These are phyloP conservation scores for Aplocera efformata DNA, from an alignment of 2,888 invertebrate genomes.

Conservation along the genomic window DNA sequence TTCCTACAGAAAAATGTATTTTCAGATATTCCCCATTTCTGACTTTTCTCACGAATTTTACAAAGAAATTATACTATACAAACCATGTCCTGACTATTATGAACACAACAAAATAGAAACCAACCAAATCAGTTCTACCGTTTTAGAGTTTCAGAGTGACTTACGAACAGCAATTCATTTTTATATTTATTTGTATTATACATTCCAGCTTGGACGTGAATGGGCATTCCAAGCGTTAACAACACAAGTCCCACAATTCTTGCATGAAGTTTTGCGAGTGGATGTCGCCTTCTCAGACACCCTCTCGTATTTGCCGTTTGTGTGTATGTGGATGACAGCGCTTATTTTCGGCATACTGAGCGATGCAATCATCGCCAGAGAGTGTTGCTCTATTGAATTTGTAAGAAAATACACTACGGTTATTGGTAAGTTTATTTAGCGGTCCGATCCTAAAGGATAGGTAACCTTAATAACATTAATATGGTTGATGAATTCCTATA, in stretches of 20 bases:
- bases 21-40: no score
- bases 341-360: slow-evolving; percentile 14
- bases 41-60: no score
- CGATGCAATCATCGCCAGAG: slow-evolving; percentile 10
- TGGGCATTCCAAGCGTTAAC: slow-evolving; percentile 12
- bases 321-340: slow-evolving; percentile 15
- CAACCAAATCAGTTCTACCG: no score
- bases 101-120: no score
- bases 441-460: no score
- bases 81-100: no score
- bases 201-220: slow-evolving; percentile 18
- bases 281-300: slow-evolving; percentile 2
- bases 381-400: slow-evolving; percentile 8
- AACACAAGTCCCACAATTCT: slow-evolving; percentile 8
- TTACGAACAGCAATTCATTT: no score
- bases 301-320: slow-evolving; percentile 10
- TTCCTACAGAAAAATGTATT: no score
- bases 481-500: no score
- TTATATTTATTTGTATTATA: slow-evolving; percentile 3
- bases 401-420: slow-evolving; percentile 13
- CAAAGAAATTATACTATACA: no score
- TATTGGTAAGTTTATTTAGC: slow-evolving; percentile 49
- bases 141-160: no score
- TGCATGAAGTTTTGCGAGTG: slow-evolving; percentile 9
- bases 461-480: no score